phyloP scores from a whole-genome alignment of 2,797 vertebrate species.

The Moxostoma hubbsi region DNA sequence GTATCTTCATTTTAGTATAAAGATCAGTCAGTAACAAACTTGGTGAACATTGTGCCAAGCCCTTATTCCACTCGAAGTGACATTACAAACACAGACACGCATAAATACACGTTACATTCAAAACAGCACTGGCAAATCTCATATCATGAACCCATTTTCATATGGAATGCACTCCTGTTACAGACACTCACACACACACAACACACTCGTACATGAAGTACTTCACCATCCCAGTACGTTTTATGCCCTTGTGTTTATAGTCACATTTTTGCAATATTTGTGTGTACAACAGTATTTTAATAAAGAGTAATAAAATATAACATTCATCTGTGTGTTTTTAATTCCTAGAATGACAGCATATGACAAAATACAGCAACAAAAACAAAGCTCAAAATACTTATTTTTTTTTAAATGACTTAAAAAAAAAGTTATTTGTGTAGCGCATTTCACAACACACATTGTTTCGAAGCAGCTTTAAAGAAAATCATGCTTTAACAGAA shows the following conservation, averaged over 20 bases:
- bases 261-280: constrained; percentile 90
- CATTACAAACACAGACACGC: constrained; percentile 26
- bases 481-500: too few species aligned
- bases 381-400: too few species aligned
- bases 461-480: too few species aligned
- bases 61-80: constrained; percentile 43
- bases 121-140: constrained; percentile 31
- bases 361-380: not conserved
- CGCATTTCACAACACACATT: too few species aligned
- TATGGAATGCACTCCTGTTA: constrained; percentile 49
- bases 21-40: constrained; percentile 65
- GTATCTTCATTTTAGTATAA: constrained; percentile 64
- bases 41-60: constrained; percentile 80
- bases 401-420: too few species aligned
- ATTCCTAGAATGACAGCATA: not conserved
- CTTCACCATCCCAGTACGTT: constrained; percentile 72
- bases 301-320: constrained; percentile 92
- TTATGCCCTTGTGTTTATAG: constrained; percentile 83
- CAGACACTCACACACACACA: constrained; percentile 32
- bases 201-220: constrained; percentile 6
- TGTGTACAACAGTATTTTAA: constrained; percentile 99
- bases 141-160: constrained; percentile 30
- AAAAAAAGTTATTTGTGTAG: too few species aligned
- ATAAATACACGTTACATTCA: constrained; percentile 11
- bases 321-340: constrained; percentile 9